phyloP scores from a whole-genome alignment of 2,888 invertebrate species.

The Dasysyrphus tricinctus region DNA sequence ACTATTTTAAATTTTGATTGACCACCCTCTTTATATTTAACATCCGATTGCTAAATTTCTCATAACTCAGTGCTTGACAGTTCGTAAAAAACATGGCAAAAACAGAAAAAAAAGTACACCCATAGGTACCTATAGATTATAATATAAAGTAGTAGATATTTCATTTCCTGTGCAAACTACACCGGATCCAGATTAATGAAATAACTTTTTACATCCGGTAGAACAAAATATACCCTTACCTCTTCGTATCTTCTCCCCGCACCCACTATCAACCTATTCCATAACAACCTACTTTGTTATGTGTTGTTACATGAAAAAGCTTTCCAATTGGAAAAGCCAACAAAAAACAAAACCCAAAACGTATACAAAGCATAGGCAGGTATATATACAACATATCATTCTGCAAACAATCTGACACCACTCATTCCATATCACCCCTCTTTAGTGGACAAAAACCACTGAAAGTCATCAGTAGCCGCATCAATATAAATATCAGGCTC shows the following conservation, averaged over 20 bases:
- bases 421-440: neutral
- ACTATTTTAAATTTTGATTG: neutral
- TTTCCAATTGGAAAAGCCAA: no score
- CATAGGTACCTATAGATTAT: neutral
- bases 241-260: neutral
- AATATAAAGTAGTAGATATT: slow-evolving; percentile 5
- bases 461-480: slow-evolving; percentile 51
- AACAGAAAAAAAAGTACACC: neutral
- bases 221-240: slow-evolving; percentile 6
- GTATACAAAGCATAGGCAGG: neutral
- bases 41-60: neutral
- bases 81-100: neutral
- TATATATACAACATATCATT: neutral
- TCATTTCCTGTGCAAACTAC: slow-evolving; percentile 60
- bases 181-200: slow-evolving; percentile 69
- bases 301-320: neutral
- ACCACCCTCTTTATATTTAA: neutral
- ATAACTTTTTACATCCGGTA: slow-evolving; percentile 66
- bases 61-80: slow-evolving; percentile 33
- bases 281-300: neutral
- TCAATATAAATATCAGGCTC: slow-evolving; percentile 61
- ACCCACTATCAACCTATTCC: neutral
- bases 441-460: slow-evolving; percentile 35
- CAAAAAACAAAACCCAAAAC: neutral
- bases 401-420: neutral